Evolutionary conservation across 1,140 invertebrate species (phyloP), one percentile per base, ranked within the genome.

Genomic region (Popillia japonica): DNA sequence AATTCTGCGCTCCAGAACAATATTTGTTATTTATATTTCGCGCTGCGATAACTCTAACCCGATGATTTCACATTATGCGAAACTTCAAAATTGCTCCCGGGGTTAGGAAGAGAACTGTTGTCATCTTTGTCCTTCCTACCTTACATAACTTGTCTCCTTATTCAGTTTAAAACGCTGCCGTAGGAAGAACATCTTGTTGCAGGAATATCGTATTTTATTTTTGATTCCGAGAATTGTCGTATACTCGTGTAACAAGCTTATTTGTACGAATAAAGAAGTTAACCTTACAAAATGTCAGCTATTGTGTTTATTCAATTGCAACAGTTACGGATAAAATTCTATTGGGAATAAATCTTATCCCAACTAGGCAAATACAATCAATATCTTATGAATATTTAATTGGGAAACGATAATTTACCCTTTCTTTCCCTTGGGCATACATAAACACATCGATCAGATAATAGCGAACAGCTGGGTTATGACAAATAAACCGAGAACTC

Each of bases 1-100:
- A 55, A 55, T 17, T 55, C 17, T 34, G 27, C 48, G 48, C 14
- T 17, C 11, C 48, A n/a, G 48, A 55, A 34, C 17, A 55, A 55
- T 55, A 55, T 55, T 55, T 55, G 48, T 55, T 55, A n/a, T 55
- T 55, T 55, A 55, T 55, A n/a, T 55, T 55, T 55, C 14, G 14
- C 11, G 48, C 48, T 17, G 48, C 48, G 48, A 55, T 55, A 1
- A 7, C 14, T 55, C 48, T 55, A 55, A 55, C 48, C 14, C 48
- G 14, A 55, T 55, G 48, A 17, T 55, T 55, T 55, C 48, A 17
- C 48, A 55, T 55, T 14, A 17, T 55, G 17, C 48, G 48, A 55
- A 20, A n/a, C 14, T 55, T 17, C 14, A 17, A 55, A 55, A 55
- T 55, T 55, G 48, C 48, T 55, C 17, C 48, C 48, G 48, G 48